Base-by-base conservation (phyloP, 2,113 vertebrate species). In the Dolichotis patagonum region DNA sequence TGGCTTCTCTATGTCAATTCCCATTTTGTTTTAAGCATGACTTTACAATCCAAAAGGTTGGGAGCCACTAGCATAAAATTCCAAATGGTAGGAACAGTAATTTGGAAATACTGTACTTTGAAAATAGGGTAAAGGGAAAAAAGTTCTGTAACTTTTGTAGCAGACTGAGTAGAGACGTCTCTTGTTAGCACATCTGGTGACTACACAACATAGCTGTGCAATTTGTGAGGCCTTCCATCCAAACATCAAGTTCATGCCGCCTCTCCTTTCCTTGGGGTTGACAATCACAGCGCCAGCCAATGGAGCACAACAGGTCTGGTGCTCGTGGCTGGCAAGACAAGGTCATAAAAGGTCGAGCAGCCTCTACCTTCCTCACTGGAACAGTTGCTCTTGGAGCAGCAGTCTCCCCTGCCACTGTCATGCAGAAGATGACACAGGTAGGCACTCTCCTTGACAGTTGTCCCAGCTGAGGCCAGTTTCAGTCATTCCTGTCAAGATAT, bases 61-160 rank as follows among this genome's bases (percentile, higher is more conserved):
- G 10, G 46, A 71, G 32, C 4, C 73, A 84, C 41, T 86, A 46
- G 41, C 49, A 80, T 62, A 89, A 89, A 85, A 67, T n/a, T 41
- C 30, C 19, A 52, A 91, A 75, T 60, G 19, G 1, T 93, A 41
- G 30, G 35, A 90, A 84, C 7, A 81, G 11, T 93, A 71, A 67
- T 95, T 96, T 91, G 4, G 54, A 95, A 95, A 91, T 26, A 82
- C 2, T 43, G 5, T 9, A 86, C 30, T 81, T 65, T 89, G 10
- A 43, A 85, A 46, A 88, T 54, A 4, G 19, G 17, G 35, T 35
- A 46, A 84, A 75, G 8, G 17, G 30, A 91, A n/a, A 80, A 35
- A 30, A 41, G 16, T 77, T 26, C 73, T 30, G 12, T 49, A 16
- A 77, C 30, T 77, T 77, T 46, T 77, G 41, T 30, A 30, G 43